Percentiles rank a stretch among this genome's conserved stretches.
Evolutionary conservation across 2,113 vertebrate genomes (phyloP).

Genomic region (Platanista minor): DNA sequence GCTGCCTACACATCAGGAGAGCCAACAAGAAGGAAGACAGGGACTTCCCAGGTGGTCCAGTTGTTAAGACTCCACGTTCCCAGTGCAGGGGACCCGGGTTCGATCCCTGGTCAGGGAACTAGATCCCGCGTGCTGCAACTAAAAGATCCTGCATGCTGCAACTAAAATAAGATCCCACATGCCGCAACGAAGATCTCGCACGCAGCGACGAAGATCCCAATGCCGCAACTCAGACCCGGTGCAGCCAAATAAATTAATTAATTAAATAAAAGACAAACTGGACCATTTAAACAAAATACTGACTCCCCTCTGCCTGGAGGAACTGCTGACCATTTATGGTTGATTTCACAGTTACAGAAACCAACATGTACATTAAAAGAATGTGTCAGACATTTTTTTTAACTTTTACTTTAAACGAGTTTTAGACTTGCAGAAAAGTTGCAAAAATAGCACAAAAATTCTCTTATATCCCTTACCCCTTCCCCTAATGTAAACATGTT

Average conservation of each 20-base stretch:
- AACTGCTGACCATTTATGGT: neutral
- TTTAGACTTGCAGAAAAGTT: constrained; percentile 24
- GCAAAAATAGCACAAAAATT: neutral
- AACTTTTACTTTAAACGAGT: neutral
- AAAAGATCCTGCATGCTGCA: too few relatives aligned
- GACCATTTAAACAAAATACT: neutral
- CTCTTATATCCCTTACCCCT: neutral
- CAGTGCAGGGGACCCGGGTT: too few relatives aligned
- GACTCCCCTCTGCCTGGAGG: neutral
- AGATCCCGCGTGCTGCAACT: too few relatives aligned
- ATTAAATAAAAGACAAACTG: too few relatives aligned
- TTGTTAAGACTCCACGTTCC: too few relatives aligned
- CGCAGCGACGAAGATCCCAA: too few relatives aligned
- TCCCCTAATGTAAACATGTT: neutral
- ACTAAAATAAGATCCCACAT: too few relatives aligned
- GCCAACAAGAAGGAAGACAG: neutral
- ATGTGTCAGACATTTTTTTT: neutral
- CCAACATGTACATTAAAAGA: neutral
- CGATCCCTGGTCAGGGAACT: too few relatives aligned
- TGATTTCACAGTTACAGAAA: neutral
- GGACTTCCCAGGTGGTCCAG: too few relatives aligned
- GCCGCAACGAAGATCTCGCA: too few relatives aligned
- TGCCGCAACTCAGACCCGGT: too few relatives aligned
- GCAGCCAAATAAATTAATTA: too few relatives aligned
- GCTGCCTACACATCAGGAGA: neutral